phyloP scores from a whole-genome alignment of 1,140 invertebrate species.

The Dendroctonus valens region DNA sequence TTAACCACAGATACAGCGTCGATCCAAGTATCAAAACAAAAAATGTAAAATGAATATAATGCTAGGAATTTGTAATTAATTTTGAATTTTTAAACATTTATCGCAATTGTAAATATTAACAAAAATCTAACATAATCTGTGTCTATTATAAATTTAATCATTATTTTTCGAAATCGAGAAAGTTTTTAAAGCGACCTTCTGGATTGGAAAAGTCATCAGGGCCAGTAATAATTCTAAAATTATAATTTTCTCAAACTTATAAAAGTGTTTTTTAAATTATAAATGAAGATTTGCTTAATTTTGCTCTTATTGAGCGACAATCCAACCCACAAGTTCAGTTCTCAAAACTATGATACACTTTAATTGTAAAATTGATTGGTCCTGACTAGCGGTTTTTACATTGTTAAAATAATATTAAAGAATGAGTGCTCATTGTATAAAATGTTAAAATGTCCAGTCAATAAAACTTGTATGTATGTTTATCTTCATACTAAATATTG shows the following conservation, averaged over 20 bases:
- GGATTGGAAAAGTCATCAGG: too few relatives aligned
- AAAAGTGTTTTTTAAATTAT: too few relatives aligned
- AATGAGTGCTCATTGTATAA: constrained; percentile 50
- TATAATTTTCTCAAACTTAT: too few relatives aligned
- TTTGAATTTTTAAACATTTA: constrained; percentile 23
- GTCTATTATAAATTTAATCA: constrained; percentile 37
- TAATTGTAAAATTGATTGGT: too few relatives aligned
- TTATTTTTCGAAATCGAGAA: constrained; percentile 11
- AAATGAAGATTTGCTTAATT: too few relatives aligned
- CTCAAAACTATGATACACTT: too few relatives aligned
- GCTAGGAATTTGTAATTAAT: constrained; percentile 15
- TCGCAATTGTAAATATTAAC: constrained; percentile 22
- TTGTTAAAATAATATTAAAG: constrained; percentile 40
- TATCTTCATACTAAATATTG: constrained; percentile 49
- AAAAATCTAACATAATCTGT: constrained; percentile 42
- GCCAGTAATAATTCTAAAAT: too few relatives aligned
- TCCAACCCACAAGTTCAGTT: too few relatives aligned
- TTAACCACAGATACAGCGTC: background rate
- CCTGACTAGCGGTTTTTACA: constrained; percentile 13
- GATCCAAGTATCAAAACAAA: constrained; percentile 27
- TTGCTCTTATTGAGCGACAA: too few relatives aligned
- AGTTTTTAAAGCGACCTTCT: background rate
- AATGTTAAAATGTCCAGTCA: constrained; percentile 51
- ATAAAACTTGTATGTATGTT: constrained; percentile 50
- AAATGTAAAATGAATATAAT: constrained; percentile 16